Evolutionary conservation across 2,797 vertebrate genomes (phyloP), one percentile per base, ranked within the genome.

Genomic region (Nyctalus aviator): DNA sequence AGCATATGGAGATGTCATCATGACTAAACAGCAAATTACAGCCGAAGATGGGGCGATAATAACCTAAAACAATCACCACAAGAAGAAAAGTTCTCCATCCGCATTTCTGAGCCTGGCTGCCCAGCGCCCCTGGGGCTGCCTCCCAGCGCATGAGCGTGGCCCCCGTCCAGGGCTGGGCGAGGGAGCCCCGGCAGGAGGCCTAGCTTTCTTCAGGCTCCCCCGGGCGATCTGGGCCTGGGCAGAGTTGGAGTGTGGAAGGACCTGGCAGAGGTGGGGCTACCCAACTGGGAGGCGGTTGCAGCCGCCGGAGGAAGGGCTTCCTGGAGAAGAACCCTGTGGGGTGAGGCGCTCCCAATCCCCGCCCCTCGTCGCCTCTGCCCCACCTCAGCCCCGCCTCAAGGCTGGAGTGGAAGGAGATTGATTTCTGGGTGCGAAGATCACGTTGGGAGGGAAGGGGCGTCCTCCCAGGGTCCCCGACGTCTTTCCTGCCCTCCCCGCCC

Each of bases 1-100:
- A 85, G 69, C 91, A 94, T 69, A 88, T 73, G 94, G 93, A 81
- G 79, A 91, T 91, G 89, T 92, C 86, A 94, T 94, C 84, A 18
- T 37, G 76, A 95, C 92, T 83, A 90, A 95, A 92, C 79, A 89
- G 88, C 82, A 91, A 76, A 77, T 91, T 62, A 91, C 2, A 89
- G 90, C 37, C 21, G 62, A 79, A 86, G 78, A 96, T 17, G 5
- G 66, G 1, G 3, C 21, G 35, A 88, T 48, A 57, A 90, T 92
- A 77, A 81, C 35, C 75, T 88, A 77, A 77, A 95, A 88, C 82
- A 46, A 84, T 87, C 92, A 72, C 76, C 20, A 3, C 44, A 9
- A 71, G 76, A 76, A 94, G 66, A n/a, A 91, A 76, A 0, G 5
- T 66, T 92, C 72, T 72, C 64, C 4, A 35, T 77, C 37, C 2